Percentiles rank a stretch among this genome's conserved stretches.
phyloP scores from a whole-genome alignment of 2,888 invertebrate species.

The Apoda limacodes region DNA sequence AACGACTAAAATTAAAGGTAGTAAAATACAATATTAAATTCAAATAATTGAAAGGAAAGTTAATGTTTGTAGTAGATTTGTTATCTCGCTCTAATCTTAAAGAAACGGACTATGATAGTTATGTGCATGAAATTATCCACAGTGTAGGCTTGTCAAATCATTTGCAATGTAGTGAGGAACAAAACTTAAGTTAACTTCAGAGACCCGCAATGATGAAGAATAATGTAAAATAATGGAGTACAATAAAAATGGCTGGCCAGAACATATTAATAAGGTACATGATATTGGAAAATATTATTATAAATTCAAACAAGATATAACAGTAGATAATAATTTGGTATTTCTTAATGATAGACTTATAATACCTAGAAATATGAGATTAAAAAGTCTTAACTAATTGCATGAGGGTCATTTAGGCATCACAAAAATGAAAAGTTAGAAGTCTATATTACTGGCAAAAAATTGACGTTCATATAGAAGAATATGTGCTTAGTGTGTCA shows the following conservation, averaged over 20 bases:
- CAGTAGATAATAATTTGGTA: constrained; percentile 11
- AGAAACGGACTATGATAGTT: constrained; percentile 5
- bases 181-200: constrained; percentile 10
- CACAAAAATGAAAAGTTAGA: too few relatives aligned
- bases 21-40: constrained; percentile 22
- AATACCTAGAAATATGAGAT: too few relatives aligned
- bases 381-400: too few relatives aligned
- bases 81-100: constrained; percentile 16
- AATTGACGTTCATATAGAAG: constrained; percentile 24
- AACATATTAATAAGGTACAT: constrained; percentile 8
- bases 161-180: constrained; percentile 15
- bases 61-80: constrained; percentile 25
- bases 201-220: constrained; percentile 12
- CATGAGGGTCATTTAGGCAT: too few relatives aligned
- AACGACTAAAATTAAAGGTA: constrained; percentile 24
- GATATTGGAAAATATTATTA: constrained; percentile 13
- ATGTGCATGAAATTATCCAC: constrained; percentile 17
- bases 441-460: constrained; percentile 31
- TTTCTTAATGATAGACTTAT: constrained; percentile 16
- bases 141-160: constrained; percentile 13
- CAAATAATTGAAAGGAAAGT: constrained; percentile 24
- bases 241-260: constrained; percentile 15
- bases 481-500: constrained; percentile 17
- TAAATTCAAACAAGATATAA: constrained; percentile 11
- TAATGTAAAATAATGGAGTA: constrained; percentile 5